Base-by-base conservation (phyloP, 2,797 vertebrate genomes). In the Apogon hyalosoma region DNA sequence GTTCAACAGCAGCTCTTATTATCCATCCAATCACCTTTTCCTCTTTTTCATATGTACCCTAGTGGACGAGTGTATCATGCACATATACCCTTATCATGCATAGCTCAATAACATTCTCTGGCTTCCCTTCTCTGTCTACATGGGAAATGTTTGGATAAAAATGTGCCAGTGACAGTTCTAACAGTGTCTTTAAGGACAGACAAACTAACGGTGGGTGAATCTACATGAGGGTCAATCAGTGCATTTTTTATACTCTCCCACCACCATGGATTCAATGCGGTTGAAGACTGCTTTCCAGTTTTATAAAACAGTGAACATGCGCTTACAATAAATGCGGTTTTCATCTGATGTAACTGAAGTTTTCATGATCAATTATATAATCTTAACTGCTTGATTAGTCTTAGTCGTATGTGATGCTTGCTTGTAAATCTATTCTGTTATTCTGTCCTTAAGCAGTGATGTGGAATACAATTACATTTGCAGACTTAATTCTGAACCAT, bases 1-100 rank as follows among this genome's bases (percentile, higher is more conserved):
- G 66, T 87, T 82, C 75, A 80, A 80, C 83, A 84, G 72, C 63
- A 61, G 63, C 73, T 85, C 80, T 88, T 88, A 89, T 84, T 71
- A 74, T 65, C 83, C 16, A 31, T 70, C 84, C 75, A 80, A 85
- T 84, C 77, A 77, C 72, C 58, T 63, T 71, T 79, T 48, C 47
- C 54, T 72, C 41, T 57, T 69, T 55, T 66, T 70, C 46, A 52
- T 52, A 58, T 69, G 49, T 58, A 62, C 68, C 70, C 56, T 16
- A 74, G 67, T 58, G 64, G 58, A 41, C 24, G 7, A 36, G 73
- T 69, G 75, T 63, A 75, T 59, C 40, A 54, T 80, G 78, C 65
- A 83, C 66, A 75, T 67, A 48, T 46, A 53, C 43, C 55, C 19
- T 46, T 31, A 63, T 15, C n/a, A 19, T 8, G 41, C 42, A 41